phyloP scores from a whole-genome alignment of 2,797 vertebrate species.

The Neosalanx taihuensis region DNA sequence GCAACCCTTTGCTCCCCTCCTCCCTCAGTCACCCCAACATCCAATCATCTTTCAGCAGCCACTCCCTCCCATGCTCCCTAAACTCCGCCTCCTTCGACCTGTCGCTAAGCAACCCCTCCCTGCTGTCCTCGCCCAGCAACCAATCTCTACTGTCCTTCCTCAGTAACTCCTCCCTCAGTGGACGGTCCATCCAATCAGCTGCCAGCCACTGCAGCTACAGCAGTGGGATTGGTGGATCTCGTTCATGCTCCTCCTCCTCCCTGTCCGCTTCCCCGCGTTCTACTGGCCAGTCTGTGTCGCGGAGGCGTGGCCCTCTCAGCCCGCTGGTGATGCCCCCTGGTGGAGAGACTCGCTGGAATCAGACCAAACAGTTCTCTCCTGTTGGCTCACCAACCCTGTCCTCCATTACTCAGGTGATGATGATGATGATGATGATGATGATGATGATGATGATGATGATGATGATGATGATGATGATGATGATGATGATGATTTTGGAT shows the following conservation, averaged over 20 bases:
- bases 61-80: slow-evolving; percentile 51
- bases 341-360: slow-evolving; percentile 75
- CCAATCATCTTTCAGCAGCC: slow-evolving; percentile 53
- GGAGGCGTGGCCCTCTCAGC: slow-evolving; percentile 77
- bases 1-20: slow-evolving; percentile 53
- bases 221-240: slow-evolving; percentile 54
- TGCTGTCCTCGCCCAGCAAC: slow-evolving; percentile 73
- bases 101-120: slow-evolving; percentile 77
- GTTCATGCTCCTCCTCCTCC: slow-evolving; percentile 55
- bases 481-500: too few relatives aligned
- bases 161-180: slow-evolving; percentile 64
- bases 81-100: slow-evolving; percentile 76
- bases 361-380: slow-evolving; percentile 81
- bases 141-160: slow-evolving; percentile 64
- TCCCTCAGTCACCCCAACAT: slow-evolving; percentile 61
- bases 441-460: too few relatives aligned
- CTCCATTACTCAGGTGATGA: slow-evolving; percentile 78
- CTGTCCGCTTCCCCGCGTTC: slow-evolving; percentile 49
- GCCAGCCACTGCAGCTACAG: slow-evolving; percentile 64
- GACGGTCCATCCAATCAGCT: slow-evolving; percentile 64
- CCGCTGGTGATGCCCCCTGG: slow-evolving; percentile 75
- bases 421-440: too few relatives aligned
- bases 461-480: too few relatives aligned
- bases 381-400: slow-evolving; percentile 81
- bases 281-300: slow-evolving; percentile 55